Evolutionary conservation across 2,888 invertebrate species (phyloP).

Genomic region (Dasypogon diadema): DNA sequence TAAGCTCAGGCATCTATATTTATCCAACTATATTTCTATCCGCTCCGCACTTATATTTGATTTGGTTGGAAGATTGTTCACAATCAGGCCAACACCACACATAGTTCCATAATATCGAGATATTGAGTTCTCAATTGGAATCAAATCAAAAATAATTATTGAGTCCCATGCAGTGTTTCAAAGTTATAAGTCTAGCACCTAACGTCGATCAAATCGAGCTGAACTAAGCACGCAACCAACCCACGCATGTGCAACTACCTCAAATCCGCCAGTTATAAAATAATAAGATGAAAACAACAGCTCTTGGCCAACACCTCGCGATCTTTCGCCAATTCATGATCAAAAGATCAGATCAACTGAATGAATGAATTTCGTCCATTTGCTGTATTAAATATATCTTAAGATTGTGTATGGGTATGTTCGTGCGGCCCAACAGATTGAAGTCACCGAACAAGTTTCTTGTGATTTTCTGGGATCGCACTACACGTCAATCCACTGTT

Average conservation of each 20-base stretch:
- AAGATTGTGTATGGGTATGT: background rate
- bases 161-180: background rate
- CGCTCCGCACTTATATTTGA: background rate
- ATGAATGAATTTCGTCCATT: slow-evolving; percentile 28
- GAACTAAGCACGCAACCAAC: background rate
- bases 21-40: too few species aligned
- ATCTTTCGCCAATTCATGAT: slow-evolving; percentile 29
- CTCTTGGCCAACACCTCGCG: slow-evolving; percentile 19
- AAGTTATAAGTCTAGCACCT: background rate
- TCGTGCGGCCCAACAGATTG: background rate
- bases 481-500: background rate
- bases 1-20: background rate
- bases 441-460: background rate
- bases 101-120: background rate
- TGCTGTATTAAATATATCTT: background rate
- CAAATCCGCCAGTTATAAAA: background rate
- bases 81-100: background rate
- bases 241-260: background rate
- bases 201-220: background rate
- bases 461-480: background rate
- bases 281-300: background rate
- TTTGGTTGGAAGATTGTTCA: background rate
- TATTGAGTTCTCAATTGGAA: background rate
- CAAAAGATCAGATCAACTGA: slow-evolving; percentile 30
- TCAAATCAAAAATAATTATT: background rate